Base-by-base conservation (phyloP, 2,113 vertebrate species). In the Tupaia chinensis region DNA sequence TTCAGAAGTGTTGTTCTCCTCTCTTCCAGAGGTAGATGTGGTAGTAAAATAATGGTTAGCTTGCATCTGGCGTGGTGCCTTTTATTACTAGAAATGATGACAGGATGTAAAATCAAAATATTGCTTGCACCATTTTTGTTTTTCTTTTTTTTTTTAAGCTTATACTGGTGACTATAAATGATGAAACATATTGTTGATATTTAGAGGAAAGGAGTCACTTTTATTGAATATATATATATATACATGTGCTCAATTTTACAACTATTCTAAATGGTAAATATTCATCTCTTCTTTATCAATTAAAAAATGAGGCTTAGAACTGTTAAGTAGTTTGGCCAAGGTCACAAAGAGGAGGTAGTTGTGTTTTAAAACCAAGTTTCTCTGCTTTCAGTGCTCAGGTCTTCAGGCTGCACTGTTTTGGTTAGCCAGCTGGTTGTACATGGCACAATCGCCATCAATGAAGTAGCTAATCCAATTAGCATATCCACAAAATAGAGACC, bases 91-190 rank as follows among this genome's bases (percentile, higher is more conserved):
- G 76, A 94, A 85, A 86, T 87, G 69, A 96, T 90, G 88, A 92
- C 88, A 93, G 53, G 66, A 68, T 65, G 15, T 92, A 95, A 95
- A 97, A 86, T 89, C n/a, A 95, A 94, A 95, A 93, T 93, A 97
- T 89, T 97, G 84, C 95, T 93, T 89, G 63, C 22, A 2, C 53
- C 17, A 2, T 60, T 93, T 34, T 63, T 79, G 79, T 87, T 79
- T 81, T 34, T 44, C 44, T 44, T 44, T 44, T 44, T 44, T 44
- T 44, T 44, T 44, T 44, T 44, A 44, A 65, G 29, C 16, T 88
- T 96, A n/a, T 9, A 58, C 11, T 84, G 44, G 72, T 93, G 61
- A 80, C 81, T 91, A 53, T 91, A 91, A 95, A 91, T 78, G 72
- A 56, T 85, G 25, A 87, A 80, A 77, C 65, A 86, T 80, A 92